phyloP scores from a whole-genome alignment of 2,888 invertebrate species.

The Oasisia sp. region DNA sequence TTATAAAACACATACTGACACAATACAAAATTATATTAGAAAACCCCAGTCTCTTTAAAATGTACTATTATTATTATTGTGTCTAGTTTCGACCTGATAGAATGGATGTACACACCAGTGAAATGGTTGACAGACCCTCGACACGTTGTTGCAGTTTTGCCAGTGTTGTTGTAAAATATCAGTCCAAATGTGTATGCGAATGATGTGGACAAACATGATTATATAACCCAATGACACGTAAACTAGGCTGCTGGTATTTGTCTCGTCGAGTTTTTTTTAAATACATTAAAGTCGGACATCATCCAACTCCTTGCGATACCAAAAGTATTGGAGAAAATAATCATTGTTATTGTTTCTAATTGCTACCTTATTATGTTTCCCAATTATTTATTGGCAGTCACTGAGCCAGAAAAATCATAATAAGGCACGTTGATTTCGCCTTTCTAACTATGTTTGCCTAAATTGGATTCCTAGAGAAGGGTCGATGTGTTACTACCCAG shows the following conservation, averaged over 20 bases:
- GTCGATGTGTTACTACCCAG: too few relatives aligned
- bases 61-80: background rate
- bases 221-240: background rate
- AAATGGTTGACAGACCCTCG: background rate
- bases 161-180: background rate
- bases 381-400: too few relatives aligned
- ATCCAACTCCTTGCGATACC: background rate
- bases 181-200: background rate
- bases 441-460: too few relatives aligned
- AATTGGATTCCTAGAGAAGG: too few relatives aligned
- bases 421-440: too few relatives aligned
- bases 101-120: conserved; percentile 10
- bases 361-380: too few relatives aligned
- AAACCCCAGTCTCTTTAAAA: background rate
- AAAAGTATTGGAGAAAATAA: too few relatives aligned
- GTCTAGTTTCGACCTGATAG: background rate
- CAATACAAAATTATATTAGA: background rate
- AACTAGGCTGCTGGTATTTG: background rate
- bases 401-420: too few relatives aligned
- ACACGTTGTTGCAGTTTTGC: conserved; percentile 6
- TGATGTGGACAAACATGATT: background rate
- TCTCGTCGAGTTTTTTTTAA: background rate
- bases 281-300: too few relatives aligned
- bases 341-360: too few relatives aligned
- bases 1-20: background rate